Evolutionary conservation across 2,888 invertebrate genomes (phyloP).

Genomic region (Arctia plantaginis): DNA sequence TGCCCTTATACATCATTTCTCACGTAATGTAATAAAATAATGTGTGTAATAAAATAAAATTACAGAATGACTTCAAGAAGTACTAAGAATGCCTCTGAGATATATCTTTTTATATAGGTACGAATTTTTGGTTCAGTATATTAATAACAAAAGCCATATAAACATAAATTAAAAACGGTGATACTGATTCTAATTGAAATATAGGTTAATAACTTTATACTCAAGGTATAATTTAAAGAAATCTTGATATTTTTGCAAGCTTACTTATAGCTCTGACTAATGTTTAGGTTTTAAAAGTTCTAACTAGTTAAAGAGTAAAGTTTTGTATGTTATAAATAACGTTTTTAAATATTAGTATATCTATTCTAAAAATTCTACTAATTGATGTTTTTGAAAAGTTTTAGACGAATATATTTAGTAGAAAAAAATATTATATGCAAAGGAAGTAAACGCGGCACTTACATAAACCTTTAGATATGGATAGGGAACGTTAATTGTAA

Average conservation of each 20-base stretch:
- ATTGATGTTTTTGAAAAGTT: neutral
- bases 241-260: conserved; percentile 13
- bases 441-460: conserved; percentile 1
- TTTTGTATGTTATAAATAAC: conserved; percentile 38
- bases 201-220: neutral
- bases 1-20: conserved; percentile 29
- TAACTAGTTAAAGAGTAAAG: conserved; percentile 30
- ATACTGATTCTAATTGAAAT: neutral
- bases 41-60: neutral
- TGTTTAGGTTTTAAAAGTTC: conserved; percentile 26
- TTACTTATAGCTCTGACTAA: conserved; percentile 37
- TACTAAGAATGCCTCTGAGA: neutral
- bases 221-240: neutral
- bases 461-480: conserved; percentile 7
- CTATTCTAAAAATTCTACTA: conserved; percentile 24
- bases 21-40: conserved; percentile 39
- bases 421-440: neutral
- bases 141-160: too few relatives aligned
- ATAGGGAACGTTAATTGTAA: conserved; percentile 23
- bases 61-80: neutral
- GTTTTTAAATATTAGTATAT: conserved; percentile 35
- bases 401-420: neutral
- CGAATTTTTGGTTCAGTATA: too few relatives aligned
- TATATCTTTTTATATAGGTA: neutral
- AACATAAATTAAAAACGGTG: neutral